These are phyloP conservation scores for Melipona quadrifasciata DNA, from an alignment of 1,140 invertebrate species.

Conservation along the genomic window DNA sequence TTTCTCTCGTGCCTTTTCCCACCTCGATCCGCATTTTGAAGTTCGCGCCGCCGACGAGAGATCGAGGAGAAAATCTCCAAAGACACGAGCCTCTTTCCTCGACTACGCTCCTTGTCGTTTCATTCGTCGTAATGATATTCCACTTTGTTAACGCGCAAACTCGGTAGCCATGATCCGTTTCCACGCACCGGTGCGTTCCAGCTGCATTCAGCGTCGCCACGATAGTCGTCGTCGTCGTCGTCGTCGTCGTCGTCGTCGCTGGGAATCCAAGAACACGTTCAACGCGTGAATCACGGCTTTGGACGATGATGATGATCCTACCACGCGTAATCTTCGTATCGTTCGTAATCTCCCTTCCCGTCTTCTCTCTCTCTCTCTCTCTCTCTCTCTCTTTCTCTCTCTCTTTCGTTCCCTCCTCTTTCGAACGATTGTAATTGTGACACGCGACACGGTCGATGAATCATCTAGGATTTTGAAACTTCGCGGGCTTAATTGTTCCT, in stretches of 20 bases:
- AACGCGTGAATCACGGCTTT: background rate
- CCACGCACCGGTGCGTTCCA: slow-evolving; percentile 75
- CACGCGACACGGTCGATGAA: slow-evolving; percentile 43
- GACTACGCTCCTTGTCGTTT: slow-evolving; percentile 36
- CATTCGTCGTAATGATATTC: slow-evolving; percentile 71
- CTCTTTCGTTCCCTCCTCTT: background rate
- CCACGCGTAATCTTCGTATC: slow-evolving; percentile 10
- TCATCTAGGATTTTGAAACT: slow-evolving; percentile 58
- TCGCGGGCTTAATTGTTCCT: slow-evolving; percentile 29
- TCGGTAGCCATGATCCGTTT: slow-evolving; percentile 80
- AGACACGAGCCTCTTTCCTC: background rate
- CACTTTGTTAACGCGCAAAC: slow-evolving; percentile 71
- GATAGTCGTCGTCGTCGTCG: slow-evolving; percentile 47
- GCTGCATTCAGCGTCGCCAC: slow-evolving; percentile 31
- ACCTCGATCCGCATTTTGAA: slow-evolving; percentile 7
- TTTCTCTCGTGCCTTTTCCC: background rate
- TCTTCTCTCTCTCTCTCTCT: background rate
- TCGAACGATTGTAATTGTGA: slow-evolving; percentile 35
- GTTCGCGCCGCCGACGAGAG: slow-evolving; percentile 30
- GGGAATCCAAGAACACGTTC: slow-evolving; percentile 60
- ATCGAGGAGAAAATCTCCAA: slow-evolving; percentile 30
- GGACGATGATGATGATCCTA: slow-evolving; percentile 37
- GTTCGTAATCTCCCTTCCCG: background rate
- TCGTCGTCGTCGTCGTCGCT: slow-evolving; percentile 43
- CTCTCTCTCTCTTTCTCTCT: background rate